A percentile compares a stretch with the other conserved stretches of the same genome.
Evolutionary conservation across 1,140 invertebrate species (phyloP).

Genomic region (Trigoniulus corallinus): DNA sequence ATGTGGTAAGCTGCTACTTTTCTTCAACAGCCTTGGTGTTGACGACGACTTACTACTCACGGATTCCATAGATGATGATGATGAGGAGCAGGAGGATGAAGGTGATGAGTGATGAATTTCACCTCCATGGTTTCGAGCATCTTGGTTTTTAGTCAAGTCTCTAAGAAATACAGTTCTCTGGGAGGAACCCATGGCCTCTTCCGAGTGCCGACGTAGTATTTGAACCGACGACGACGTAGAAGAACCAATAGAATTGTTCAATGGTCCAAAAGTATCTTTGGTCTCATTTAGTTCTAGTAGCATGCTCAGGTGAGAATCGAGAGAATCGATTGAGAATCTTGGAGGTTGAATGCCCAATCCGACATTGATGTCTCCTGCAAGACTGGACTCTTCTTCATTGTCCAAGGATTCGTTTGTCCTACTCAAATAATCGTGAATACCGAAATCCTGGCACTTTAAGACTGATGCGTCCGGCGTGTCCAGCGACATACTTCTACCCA

Average conservation of each 20-base stretch:
- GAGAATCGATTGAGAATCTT: neutral
- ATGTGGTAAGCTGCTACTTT: no score
- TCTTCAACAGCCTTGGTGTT: no score
- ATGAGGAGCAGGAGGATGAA: no score
- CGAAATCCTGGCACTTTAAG: neutral
- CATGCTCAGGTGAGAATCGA: neutral
- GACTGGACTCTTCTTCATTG: neutral
- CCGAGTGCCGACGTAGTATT: neutral
- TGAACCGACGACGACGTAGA: neutral
- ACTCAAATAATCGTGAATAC: neutral
- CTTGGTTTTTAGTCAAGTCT: no score
- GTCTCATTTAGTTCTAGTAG: neutral
- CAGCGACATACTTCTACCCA: neutral
- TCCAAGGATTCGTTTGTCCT: neutral
- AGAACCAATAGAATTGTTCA: neutral
- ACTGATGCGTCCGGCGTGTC: neutral
- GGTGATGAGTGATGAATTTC: no score
- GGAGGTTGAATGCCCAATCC: neutral
- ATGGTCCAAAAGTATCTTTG: no score
- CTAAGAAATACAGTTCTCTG: neutral
- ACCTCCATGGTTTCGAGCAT: no score
- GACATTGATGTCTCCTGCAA: neutral
- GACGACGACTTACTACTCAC: no score
- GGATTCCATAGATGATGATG: no score
- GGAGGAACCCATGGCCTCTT: neutral